Evolutionary conservation across 1,140 invertebrate genomes (phyloP).

Genomic region (Drosophila parvula): DNA sequence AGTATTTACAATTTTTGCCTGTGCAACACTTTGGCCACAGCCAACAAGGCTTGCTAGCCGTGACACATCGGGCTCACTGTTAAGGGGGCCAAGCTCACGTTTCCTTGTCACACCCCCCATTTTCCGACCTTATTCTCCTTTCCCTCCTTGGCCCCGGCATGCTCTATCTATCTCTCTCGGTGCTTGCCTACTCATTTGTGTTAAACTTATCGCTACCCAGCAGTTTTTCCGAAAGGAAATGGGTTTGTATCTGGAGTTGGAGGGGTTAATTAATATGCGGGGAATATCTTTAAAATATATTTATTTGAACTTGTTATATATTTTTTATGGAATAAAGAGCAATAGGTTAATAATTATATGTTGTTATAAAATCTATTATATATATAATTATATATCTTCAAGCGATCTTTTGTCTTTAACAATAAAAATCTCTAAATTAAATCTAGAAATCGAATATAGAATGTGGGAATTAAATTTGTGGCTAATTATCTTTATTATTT

Average conservation of each 20-base stretch:
- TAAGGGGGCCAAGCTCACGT: conserved; percentile 42
- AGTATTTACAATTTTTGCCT: too few species aligned
- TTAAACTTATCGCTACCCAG: conserved; percentile 61
- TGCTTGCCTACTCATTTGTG: conserved; percentile 65
- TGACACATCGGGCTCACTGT: conserved; percentile 22
- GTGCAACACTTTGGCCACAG: too few species aligned
- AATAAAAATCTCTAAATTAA: too few species aligned
- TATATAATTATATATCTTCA: too few species aligned
- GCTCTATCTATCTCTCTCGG: conserved; percentile 13
- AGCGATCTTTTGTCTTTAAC: too few species aligned
- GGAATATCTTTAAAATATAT: too few species aligned
- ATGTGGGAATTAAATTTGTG: too few species aligned
- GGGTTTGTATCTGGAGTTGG: conserved; percentile 1
- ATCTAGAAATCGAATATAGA: too few species aligned
- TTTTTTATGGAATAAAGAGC: background rate
- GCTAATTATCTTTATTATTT: too few species aligned
- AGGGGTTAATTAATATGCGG: background rate
- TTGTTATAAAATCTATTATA: too few species aligned
- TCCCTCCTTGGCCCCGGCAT: background rate
- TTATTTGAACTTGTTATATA: too few species aligned
- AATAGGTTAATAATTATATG: too few species aligned
- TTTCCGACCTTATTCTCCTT: conserved; percentile 16
- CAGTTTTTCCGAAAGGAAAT: background rate
- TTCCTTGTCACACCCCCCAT: conserved; percentile 51
- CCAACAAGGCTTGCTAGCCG: conserved; percentile 36